These are phyloP conservation scores for Volucella inflata DNA, from an alignment of 2,888 invertebrate species.

Conservation along the genomic window DNA sequence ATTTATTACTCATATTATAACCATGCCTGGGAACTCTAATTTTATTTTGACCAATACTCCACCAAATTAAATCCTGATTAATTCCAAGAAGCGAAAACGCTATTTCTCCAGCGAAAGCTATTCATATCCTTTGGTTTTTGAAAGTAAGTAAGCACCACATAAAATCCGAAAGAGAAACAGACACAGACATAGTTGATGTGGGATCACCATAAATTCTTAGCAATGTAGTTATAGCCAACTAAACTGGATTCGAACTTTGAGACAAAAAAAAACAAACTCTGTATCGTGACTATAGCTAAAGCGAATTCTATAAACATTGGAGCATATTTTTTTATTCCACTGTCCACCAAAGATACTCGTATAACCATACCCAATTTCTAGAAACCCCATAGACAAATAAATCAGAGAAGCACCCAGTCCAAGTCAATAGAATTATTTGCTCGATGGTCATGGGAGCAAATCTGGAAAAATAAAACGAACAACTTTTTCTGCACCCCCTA, in stretches of 20 bases:
- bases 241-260: conserved; percentile 11
- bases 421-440: conserved; percentile 43
- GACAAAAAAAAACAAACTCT: conserved; percentile 13
- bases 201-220: conserved; percentile 38
- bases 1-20: not conserved
- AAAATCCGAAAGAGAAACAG: too few species aligned
- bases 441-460: conserved; percentile 34
- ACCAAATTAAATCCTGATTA: conserved; percentile 50
- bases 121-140: not conserved
- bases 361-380: not conserved
- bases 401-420: conserved; percentile 40
- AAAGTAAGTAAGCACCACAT: conserved; percentile 14
- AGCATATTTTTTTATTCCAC: not conserved
- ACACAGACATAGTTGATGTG: not conserved
- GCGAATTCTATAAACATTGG: not conserved
- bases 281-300: conserved; percentile 15
- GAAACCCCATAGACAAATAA: conserved; percentile 36
- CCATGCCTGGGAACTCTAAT: not conserved
- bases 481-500: too few species aligned
- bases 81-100: conserved; percentile 22
- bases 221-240: not conserved
- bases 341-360: not conserved
- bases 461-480: not conserved
- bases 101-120: not conserved
- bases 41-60: not conserved